These are phyloP conservation scores for Meiosimyza platycephala DNA, from an alignment of 2,888 invertebrate genomes.

Conservation along the genomic window DNA sequence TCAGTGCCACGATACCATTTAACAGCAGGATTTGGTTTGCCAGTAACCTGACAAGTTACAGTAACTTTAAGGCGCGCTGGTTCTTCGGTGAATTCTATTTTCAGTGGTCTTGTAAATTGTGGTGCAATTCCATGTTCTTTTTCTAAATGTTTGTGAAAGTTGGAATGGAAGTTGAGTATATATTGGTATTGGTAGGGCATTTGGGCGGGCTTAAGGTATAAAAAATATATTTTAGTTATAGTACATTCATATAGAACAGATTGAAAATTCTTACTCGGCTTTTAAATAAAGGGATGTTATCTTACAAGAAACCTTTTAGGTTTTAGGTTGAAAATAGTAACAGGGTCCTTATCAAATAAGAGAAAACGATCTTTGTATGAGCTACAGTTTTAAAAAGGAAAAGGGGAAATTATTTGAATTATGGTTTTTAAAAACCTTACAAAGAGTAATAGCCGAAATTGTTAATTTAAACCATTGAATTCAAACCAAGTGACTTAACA, in stretches of 20 bases:
- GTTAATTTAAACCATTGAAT: no score
- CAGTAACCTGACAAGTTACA: slow-evolving; percentile 76
- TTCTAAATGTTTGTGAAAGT: slow-evolving; percentile 68
- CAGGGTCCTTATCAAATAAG: no score
- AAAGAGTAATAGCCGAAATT: no score
- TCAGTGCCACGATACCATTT: slow-evolving; percentile 77
- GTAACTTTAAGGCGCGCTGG: slow-evolving; percentile 72
- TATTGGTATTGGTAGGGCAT: background rate
- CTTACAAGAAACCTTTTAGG: no score
- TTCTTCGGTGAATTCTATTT: slow-evolving; percentile 73
- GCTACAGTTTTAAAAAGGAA: no score
- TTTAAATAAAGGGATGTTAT: no score
- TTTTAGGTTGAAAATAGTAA: no score
- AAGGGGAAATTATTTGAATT: no score
- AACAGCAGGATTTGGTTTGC: slow-evolving; percentile 77
- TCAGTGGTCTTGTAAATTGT: slow-evolving; percentile 74
- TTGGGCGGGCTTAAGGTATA: background rate
- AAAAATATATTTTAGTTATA: background rate
- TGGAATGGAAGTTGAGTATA: background rate
- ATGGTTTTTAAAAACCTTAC: no score
- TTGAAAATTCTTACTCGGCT: no score
- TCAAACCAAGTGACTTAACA: no score
- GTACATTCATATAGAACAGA: background rate
- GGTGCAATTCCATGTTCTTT: slow-evolving; percentile 78
- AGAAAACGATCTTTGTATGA: no score